Evolutionary conservation across 2,113 vertebrate genomes (phyloP), one percentile per base, ranked within the genome.

Genomic region (Mixornis gularis): DNA sequence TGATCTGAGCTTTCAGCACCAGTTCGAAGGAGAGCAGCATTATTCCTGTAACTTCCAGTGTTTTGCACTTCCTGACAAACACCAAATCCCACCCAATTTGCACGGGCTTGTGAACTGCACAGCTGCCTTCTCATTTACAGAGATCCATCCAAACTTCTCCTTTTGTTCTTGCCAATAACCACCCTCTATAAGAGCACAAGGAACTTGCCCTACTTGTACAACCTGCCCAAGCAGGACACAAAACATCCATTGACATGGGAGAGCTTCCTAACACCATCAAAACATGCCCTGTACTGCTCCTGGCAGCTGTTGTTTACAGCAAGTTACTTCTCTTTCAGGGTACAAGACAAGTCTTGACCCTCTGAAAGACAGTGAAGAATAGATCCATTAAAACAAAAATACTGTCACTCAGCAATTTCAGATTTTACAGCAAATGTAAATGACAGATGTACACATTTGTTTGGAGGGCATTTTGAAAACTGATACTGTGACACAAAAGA

Each of bases 401-500:
- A 38, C 18, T 41, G n/a, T 18, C 49, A 56, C 65, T 40, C 44
- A 38, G n/a, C 58, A 52, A 40, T 68, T 87, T 51, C 44, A 55
- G 43, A 36, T 81, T 71, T 79, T 68, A 53, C 29, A 85, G 22
- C 63, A 77, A 62, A 62, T 65, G 30, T 63, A 80, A 49, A 8
- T 70, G 24, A 63, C 26, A 63, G 26, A 55, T 3, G 8, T 12
- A 34, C 0, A 0, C 5, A 26, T 72, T 44, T 10, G 7, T 26
- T 80, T 44, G 10, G 10, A 10, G 18, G 20, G 3, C 16, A 58
- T 65, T 92, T 77, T 38, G 8, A 83, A 83, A 65, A 49, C 10
- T 7, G 13, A 17, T 40, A 48, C 30, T 22, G 14, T 79, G 40
- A 53, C 51, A 82, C 12, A 46, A 15, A 71, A 69, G 3, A 59